Evolutionary conservation across 2,113 vertebrate genomes (phyloP).

Genomic region (Psittacus erithacus): DNA sequence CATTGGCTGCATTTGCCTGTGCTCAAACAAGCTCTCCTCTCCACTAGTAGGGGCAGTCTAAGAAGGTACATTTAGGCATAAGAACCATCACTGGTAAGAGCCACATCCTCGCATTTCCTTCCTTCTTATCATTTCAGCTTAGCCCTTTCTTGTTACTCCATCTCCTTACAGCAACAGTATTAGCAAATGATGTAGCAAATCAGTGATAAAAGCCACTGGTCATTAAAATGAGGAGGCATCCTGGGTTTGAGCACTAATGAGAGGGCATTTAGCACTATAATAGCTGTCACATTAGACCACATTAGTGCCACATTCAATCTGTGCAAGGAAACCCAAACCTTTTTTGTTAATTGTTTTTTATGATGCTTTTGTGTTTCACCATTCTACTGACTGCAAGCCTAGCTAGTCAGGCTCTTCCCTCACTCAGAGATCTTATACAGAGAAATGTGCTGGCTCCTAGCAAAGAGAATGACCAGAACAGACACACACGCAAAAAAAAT

Average conservation of each 20-base stretch:
- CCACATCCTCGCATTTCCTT: background rate
- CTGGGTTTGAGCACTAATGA: slow-evolving; percentile 17
- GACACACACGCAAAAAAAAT: background rate
- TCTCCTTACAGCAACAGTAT: background rate
- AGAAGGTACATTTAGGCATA: background rate
- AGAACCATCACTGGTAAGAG: background rate
- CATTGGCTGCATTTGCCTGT: accelerated
- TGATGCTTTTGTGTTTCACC: background rate
- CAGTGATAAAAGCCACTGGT: slow-evolving; percentile 20
- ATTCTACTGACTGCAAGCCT: background rate
- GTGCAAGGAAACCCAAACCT: background rate
- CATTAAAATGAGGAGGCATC: background rate
- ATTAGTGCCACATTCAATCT: background rate
- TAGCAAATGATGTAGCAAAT: slow-evolving; percentile 23
- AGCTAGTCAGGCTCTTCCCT: background rate
- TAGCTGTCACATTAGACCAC: slow-evolving; percentile 26
- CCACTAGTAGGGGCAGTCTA: background rate
- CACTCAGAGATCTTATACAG: background rate
- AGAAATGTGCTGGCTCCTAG: background rate
- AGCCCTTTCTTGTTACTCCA: background rate
- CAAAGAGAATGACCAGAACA: background rate
- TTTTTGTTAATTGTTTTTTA: slow-evolving; percentile 31
- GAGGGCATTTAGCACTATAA: slow-evolving; percentile 2
- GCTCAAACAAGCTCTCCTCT: background rate
- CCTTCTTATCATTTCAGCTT: background rate